phyloP scores from a whole-genome alignment of 2,113 vertebrate genomes.

The Austrofundulus limnaeus region DNA sequence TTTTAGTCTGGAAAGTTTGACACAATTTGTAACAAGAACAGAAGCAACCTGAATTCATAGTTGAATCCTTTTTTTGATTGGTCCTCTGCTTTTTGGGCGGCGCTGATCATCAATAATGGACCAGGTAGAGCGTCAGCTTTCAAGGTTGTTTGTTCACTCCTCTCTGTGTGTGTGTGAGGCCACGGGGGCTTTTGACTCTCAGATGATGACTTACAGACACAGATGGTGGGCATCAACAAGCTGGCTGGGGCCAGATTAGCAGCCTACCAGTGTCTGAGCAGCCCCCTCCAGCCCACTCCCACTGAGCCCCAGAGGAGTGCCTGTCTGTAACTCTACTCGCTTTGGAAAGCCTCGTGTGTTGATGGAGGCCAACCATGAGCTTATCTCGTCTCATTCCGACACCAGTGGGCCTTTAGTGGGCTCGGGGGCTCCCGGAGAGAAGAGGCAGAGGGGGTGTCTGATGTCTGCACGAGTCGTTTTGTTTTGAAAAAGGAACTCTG shows the following conservation, averaged over 20 bases:
- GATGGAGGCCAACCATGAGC: constrained; percentile 72
- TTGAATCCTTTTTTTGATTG: constrained; percentile 6
- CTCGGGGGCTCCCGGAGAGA: constrained; percentile 50
- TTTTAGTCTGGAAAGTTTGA: not conserved
- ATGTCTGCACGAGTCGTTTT: constrained; percentile 51
- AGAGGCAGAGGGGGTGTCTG: constrained; percentile 13
- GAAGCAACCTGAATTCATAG: not conserved
- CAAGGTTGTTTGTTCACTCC: constrained; percentile 67
- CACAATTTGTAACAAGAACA: constrained; percentile 5
- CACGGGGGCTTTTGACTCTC: constrained; percentile 59
- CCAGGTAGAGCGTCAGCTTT: constrained; percentile 51
- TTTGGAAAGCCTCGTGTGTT: constrained; percentile 73
- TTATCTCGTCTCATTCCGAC: constrained; percentile 76
- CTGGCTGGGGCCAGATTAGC: constrained; percentile 73
- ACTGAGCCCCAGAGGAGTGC: constrained; percentile 65
- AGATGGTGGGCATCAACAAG: constrained; percentile 78
- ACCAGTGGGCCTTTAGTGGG: constrained; percentile 46
- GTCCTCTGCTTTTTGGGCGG: constrained; percentile 28
- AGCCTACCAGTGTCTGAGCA: constrained; percentile 61
- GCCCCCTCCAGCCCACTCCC: constrained; percentile 44
- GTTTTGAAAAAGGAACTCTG: constrained; percentile 60
- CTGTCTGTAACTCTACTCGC: constrained; percentile 76
- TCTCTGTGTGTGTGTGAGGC: constrained; percentile 51
- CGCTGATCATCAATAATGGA: constrained; percentile 53
- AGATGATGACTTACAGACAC: constrained; percentile 76